Conservation (phyloP, 2,888 invertebrate species). For the Drosophila ezoana region DNA sequence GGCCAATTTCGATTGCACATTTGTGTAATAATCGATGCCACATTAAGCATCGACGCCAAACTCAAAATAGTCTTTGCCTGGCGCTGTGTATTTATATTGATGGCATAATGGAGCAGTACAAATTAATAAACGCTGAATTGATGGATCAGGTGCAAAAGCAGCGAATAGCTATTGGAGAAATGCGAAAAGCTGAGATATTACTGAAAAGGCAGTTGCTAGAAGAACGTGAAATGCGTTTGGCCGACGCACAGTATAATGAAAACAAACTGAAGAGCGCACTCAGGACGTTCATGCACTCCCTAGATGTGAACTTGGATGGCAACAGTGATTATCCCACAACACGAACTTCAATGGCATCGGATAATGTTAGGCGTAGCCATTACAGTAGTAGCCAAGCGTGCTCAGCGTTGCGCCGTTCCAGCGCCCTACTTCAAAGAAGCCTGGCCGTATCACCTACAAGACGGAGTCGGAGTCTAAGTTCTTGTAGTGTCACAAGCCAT, state of each 20-base stretch:
- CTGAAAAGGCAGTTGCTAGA: slow-evolving; percentile 36
- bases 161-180: slow-evolving; percentile 16
- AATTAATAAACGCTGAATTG: slow-evolving; percentile 25
- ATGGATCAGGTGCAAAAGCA: slow-evolving; percentile 44
- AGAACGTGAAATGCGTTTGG: slow-evolving; percentile 34
- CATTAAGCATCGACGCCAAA: slow-evolving; percentile 39
- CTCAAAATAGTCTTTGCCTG: slow-evolving; percentile 27
- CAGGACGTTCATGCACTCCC: slow-evolving; percentile 12
- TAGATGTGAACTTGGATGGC: slow-evolving; percentile 22
- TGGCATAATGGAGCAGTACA: slow-evolving; percentile 50
- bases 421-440: slow-evolving; percentile 6
- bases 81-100: background rate
- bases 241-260: slow-evolving; percentile 27
- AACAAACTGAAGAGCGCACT: slow-evolving; percentile 39
- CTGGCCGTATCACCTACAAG: slow-evolving; percentile 17
- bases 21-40: slow-evolving; percentile 17
- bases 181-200: slow-evolving; percentile 14
- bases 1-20: background rate
- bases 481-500: slow-evolving; percentile 1
- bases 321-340: background rate
- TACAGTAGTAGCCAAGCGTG: slow-evolving; percentile 6
- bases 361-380: background rate
- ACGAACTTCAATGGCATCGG: background rate
- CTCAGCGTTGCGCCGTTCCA: slow-evolving; percentile 37
- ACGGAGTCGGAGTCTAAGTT: background rate